Evolutionary conservation across 2,113 vertebrate genomes (phyloP).

Genomic region (Petaurus breviceps): DNA sequence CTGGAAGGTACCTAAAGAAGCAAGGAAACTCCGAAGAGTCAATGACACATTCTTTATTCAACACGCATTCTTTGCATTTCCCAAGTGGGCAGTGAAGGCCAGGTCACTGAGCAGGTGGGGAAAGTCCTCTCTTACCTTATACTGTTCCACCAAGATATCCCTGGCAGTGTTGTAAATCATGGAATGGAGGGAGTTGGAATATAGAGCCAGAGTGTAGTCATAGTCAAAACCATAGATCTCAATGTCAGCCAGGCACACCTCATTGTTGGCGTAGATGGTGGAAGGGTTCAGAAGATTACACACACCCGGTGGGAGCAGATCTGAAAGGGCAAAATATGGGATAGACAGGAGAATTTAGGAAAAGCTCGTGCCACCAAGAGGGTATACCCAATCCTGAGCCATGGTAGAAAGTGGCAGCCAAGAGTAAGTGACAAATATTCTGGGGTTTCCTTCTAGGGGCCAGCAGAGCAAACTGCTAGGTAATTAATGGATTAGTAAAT

Average conservation of each 20-base stretch:
- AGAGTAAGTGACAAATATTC: neutral
- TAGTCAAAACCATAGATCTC: constrained; percentile 79
- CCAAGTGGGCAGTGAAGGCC: neutral
- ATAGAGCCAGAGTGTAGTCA: constrained; percentile 85
- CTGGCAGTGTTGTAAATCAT: constrained; percentile 75
- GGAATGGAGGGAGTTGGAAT: constrained; percentile 75
- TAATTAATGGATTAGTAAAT: neutral
- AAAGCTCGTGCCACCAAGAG: neutral
- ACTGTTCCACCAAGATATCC: constrained; percentile 75
- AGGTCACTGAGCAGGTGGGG: neutral
- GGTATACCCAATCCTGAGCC: neutral
- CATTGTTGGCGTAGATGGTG: constrained; percentile 90
- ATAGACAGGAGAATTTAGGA: neutral
- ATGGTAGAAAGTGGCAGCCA: neutral
- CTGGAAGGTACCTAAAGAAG: neutral
- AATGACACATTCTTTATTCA: neutral
- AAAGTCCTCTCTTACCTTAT: constrained; percentile 60
- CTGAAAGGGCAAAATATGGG: constrained; percentile 71
- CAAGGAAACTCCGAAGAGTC: neutral
- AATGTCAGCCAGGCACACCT: constrained; percentile 82
- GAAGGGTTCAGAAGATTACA: constrained; percentile 87
- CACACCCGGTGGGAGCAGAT: constrained; percentile 88
- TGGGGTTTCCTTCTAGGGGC: neutral
- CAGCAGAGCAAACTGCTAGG: neutral
- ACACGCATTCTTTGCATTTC: neutral